Percentiles rank a stretch among this genome's conserved stretches.
These are phyloP conservation scores for Phoxinus phoxinus DNA, from an alignment of 2,113 vertebrate species.

Conservation along the genomic window DNA sequence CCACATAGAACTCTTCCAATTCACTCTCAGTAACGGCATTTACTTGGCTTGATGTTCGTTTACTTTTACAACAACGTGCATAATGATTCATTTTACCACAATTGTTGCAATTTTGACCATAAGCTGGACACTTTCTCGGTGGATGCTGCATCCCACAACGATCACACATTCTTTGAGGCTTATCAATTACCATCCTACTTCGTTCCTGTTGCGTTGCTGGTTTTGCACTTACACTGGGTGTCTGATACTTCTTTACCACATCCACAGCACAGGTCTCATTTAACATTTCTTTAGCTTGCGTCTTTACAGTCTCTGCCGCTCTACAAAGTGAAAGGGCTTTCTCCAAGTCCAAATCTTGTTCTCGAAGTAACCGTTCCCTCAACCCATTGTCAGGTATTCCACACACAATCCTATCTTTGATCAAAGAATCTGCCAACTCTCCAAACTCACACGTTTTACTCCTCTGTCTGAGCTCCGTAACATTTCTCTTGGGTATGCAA, in stretches of 20 bases:
- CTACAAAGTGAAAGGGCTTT: neutral
- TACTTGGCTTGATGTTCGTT: neutral
- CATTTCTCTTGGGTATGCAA: constrained; percentile 36
- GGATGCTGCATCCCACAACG: neutral
- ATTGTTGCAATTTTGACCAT: neutral
- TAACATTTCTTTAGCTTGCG: neutral
- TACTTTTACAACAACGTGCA: neutral
- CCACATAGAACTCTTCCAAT: neutral
- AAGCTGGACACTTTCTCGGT: neutral
- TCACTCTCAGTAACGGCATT: neutral
- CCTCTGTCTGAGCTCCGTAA: constrained; percentile 21
- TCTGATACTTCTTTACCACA: neutral
- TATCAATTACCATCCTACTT: neutral
- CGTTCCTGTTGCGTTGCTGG: neutral
- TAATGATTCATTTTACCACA: neutral
- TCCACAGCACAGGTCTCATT: neutral
- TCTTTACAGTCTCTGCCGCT: neutral
- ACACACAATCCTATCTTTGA: neutral
- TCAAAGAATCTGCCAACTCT: neutral
- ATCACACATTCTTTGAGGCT: neutral
- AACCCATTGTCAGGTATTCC: neutral
- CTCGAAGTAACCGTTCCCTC: neutral
- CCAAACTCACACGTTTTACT: constrained; percentile 13
- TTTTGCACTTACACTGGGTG: neutral
- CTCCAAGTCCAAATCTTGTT: constrained; percentile 3